These are phyloP conservation scores for Nomada fabriciana DNA, from an alignment of 2,888 invertebrate species.

Conservation along the genomic window DNA sequence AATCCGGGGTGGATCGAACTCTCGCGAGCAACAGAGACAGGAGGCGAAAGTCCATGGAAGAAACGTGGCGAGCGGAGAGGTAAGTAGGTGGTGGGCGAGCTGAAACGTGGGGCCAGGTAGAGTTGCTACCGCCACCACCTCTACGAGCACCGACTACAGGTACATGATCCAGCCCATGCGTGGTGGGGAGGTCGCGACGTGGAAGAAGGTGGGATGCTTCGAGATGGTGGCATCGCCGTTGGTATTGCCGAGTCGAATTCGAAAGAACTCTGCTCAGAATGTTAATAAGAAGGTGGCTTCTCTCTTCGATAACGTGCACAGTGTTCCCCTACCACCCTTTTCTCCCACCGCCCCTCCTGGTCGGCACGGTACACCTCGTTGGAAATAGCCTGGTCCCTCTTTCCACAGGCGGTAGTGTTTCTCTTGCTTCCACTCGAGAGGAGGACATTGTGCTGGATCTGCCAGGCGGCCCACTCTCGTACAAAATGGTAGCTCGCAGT, in stretches of 20 bases:
- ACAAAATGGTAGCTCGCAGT: constrained; percentile 64
- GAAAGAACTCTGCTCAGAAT: constrained; percentile 66
- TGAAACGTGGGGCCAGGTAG: constrained; percentile 39
- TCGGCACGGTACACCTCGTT: neutral
- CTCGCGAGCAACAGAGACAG: neutral
- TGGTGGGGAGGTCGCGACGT: constrained; percentile 44
- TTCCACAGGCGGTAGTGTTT: constrained; percentile 1
- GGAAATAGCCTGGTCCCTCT: neutral
- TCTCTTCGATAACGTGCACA: constrained; percentile 45
- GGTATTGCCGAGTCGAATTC: constrained; percentile 67
- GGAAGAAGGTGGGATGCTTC: constrained; percentile 53
- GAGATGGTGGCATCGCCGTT: constrained; percentile 61
- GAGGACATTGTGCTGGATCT: constrained; percentile 44
- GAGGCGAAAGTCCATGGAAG: neutral
- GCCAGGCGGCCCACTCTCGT: constrained; percentile 21
- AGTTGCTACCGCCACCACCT: constrained; percentile 36
- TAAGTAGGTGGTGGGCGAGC: constrained; percentile 28
- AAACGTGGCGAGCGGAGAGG: neutral
- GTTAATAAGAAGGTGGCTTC: constrained; percentile 71
- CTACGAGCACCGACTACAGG: constrained; percentile 39
- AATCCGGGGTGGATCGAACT: constrained; percentile 21
- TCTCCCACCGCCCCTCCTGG: neutral
- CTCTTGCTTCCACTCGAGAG: constrained; percentile 31
- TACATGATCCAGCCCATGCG: constrained; percentile 58
- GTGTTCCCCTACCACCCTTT: constrained; percentile 3